Evolutionary conservation across 2,113 vertebrate species (phyloP), one percentile per base, ranked within the genome.

Genomic region (Poeciliopsis occidentalis): DNA sequence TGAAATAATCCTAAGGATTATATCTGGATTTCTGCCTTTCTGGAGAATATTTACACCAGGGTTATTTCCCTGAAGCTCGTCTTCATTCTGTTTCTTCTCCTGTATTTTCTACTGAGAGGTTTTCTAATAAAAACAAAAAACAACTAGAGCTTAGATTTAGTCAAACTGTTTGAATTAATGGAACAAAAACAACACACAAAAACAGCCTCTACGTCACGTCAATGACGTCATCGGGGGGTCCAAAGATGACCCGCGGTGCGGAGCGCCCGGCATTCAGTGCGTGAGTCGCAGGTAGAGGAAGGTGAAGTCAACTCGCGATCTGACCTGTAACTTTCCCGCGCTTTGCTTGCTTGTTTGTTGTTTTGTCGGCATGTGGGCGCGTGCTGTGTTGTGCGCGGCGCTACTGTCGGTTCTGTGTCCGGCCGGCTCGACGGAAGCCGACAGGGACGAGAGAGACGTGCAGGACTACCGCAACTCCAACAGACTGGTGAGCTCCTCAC

Each of bases 361-460:
- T 37, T 12, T 19, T 62, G 66, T 51, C 12, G 80, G 22, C 54
- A 86, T 93, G 83, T 93, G 92, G 89, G 69, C 86, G 39, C 84
- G 90, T 30, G 84, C 85, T 37, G 76, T 91, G 34, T 79, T 94
- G 76, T 92, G 89, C 85, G 88, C 91, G 31, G 79, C 89, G 75
- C 87, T 95, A 70, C 80, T 95, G 63, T 91, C 73, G 64, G 81
- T 88, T 67, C 75, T 93, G 29, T 85, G 84, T 61, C 84, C 86
- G 66, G 79, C 85, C 12, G 80, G 67, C 3, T 60, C 85, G 62
- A 91, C 85, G 69, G 91, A 94, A 71, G 82, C 91, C 79, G 91
- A 93, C 67, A 74, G 92, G 87, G 92, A 94, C 73, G 82, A 87
- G 75, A 87, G 94, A 75, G 92, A 89, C 7, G 87, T 94, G 1